phyloP scores from a whole-genome alignment of 2,888 invertebrate genomes.

The Adelognathus sp. region DNA sequence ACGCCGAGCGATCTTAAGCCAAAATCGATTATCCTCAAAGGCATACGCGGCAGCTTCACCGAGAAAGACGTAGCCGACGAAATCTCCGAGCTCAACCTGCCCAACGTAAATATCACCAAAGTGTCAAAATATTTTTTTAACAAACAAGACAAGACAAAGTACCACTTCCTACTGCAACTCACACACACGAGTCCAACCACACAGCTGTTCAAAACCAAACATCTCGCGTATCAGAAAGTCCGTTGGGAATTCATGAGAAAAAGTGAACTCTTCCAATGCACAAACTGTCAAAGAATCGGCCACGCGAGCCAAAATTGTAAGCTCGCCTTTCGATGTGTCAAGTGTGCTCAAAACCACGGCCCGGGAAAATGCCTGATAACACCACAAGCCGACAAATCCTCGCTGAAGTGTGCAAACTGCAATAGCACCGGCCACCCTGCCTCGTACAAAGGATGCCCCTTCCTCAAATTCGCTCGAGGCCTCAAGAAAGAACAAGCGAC shows the following conservation, averaged over 20 bases:
- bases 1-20: too few species aligned
- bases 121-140: background rate
- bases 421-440: slow-evolving; percentile 6
- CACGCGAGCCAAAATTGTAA: background rate
- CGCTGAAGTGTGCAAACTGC: slow-evolving; percentile 13
- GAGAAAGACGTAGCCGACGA: too few species aligned
- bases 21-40: too few species aligned
- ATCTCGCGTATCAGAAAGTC: background rate
- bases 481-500: background rate
- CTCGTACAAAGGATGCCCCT: slow-evolving; percentile 12
- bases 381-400: background rate
- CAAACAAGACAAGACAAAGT: background rate
- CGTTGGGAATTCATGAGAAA: background rate
- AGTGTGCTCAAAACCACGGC: background rate
- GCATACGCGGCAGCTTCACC: too few species aligned
- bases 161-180: background rate
- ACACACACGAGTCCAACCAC: background rate
- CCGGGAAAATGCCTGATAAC: background rate
- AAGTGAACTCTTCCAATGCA: background rate
- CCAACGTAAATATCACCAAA: background rate
- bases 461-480: background rate
- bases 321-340: background rate
- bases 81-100: too few species aligned
- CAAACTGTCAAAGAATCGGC: background rate
- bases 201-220: background rate